Conservation (phyloP, 2,888 invertebrate species). For the Bruchidius siliquastri region DNA sequence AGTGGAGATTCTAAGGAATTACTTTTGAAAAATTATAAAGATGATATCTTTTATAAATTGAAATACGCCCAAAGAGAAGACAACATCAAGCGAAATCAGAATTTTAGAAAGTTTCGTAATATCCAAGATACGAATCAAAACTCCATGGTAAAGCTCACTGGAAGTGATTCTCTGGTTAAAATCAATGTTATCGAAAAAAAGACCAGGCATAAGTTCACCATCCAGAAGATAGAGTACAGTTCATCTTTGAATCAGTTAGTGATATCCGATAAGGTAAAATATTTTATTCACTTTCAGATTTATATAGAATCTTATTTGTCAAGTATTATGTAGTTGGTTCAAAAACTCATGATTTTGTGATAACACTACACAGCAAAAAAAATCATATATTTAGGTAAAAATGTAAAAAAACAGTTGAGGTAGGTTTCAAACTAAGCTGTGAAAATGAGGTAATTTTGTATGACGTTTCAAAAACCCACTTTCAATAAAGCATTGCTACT, state of each 20-base stretch:
- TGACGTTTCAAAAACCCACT: no score
- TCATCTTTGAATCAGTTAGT: conserved; percentile 23
- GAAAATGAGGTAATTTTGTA: no score
- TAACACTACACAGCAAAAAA: no score
- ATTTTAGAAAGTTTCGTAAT: background rate
- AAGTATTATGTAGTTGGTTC: no score
- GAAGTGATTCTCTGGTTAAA: conserved; percentile 7
- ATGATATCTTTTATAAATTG: background rate
- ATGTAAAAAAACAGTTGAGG: no score
- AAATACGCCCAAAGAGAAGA: background rate
- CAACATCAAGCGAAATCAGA: background rate
- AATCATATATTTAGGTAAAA: no score
- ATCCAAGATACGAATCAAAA: background rate
- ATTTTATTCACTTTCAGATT: no score
- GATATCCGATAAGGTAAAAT: conserved; percentile 19
- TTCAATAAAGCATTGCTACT: no score
- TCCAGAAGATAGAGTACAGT: conserved; percentile 22
- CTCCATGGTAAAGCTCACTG: background rate
- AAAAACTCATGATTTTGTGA: no score
- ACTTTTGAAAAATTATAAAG: background rate
- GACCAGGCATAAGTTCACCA: conserved; percentile 15
- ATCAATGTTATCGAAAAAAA: conserved; percentile 23
- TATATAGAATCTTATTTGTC: no score
- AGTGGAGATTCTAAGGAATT: background rate
- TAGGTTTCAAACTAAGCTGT: no score